Base-by-base conservation (phyloP, 2,797 vertebrate species). In the Halcyon badia region DNA sequence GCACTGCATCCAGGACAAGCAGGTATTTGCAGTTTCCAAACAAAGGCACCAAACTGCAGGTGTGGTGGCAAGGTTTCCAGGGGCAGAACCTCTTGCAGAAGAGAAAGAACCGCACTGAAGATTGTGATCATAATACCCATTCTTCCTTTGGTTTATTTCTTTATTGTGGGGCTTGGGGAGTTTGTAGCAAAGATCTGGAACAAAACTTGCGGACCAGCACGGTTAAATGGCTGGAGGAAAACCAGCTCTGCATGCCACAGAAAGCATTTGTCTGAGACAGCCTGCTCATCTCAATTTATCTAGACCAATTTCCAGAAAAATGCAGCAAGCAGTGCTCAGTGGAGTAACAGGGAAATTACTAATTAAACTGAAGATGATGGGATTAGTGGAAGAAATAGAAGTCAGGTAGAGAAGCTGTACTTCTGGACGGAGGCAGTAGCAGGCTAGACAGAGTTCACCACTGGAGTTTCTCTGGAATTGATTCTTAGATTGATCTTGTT, bases 361-460 rank as follows among this genome's bases (percentile, higher is more conserved):
- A 96, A 96, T 86, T 95, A 97, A 94, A 93, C 90, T 89, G 81
- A 92, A 95, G 86, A 76, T 83, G 81, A 87, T 14, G 80, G 90
- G 92, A 94, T 92, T 94, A 94, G 77, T 28, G 64, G 68, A 94
- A 92, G 81, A 89, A 95, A 94, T 17, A 92, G 66, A 60, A 89
- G 52, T 28, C 0, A 0, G 71, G 66, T 37, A 44, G 48, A 93
- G 86, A 96, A 76, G 89, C 85, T 80, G 64, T 68, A 73, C 51
- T 62, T 77, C 75, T 82, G 78, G 86, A 82, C 68, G 51, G 81
- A 94, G 64, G 83, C 56, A 58, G 79, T 19, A 81, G 72, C 65
- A 51, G 80, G 83, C 80, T 70, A 91, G 84, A 70, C 65, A 73
- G 81, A 87, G 86, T 69, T 96, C 75, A 87, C n/a, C 68, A 57